phyloP scores from a whole-genome alignment of 2,797 vertebrate species.

The Allobates femoralis region DNA sequence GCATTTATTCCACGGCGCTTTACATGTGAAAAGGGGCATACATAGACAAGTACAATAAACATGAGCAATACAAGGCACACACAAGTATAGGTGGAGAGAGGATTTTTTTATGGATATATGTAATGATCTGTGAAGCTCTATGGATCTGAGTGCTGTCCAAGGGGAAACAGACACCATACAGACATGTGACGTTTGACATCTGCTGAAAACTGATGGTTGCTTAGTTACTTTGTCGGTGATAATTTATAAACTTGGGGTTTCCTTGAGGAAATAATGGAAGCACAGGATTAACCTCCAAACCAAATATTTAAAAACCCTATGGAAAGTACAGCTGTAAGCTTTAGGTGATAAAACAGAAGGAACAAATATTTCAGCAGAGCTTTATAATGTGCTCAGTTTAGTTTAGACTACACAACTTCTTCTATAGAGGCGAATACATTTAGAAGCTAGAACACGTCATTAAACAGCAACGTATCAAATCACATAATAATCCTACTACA shows the following conservation, averaged over 20 bases:
- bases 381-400: not conserved
- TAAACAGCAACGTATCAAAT: slow-evolving; percentile 10
- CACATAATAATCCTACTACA: not conserved
- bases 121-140: too few relatives aligned
- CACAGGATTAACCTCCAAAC: not conserved
- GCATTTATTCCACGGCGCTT: too few relatives aligned
- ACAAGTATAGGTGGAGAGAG: too few relatives aligned
- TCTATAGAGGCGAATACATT: not conserved
- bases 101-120: too few relatives aligned
- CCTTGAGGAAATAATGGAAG: not conserved
- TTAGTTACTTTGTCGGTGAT: not conserved
- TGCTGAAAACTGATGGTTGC: not conserved
- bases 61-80: too few relatives aligned
- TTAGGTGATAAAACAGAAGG: not conserved
- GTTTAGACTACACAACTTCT: slow-evolving; percentile 2
- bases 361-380: slow-evolving; percentile 6
- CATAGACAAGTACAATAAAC: too few relatives aligned
- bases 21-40: too few relatives aligned
- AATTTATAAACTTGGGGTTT: not conserved
- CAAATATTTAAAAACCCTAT: slow-evolving; percentile 15
- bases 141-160: too few relatives aligned
- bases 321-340: not conserved
- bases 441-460: too few relatives aligned
- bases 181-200: too few relatives aligned
- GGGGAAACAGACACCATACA: too few relatives aligned